Base-by-base conservation (phyloP, 2,888 invertebrate genomes). In the Lasioglossum calceatum region DNA sequence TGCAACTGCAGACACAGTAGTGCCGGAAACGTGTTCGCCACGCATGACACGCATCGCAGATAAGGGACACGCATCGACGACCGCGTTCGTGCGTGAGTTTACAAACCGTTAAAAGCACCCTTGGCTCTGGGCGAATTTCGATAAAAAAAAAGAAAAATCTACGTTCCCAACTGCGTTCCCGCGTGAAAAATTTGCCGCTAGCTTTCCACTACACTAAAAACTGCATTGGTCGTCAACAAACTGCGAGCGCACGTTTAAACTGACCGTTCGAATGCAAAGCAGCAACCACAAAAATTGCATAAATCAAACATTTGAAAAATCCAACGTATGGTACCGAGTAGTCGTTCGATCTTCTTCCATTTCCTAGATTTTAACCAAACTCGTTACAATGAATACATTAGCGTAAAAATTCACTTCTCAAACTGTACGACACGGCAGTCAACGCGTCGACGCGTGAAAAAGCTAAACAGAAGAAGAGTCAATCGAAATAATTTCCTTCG, bases 1-100 rank as follows among this genome's bases (percentile, higher is more conserved):
- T 88, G 90, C 82, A 91, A 91, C 88, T 82, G 84, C 82, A 72
- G 80, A 79, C 89, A 87, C 82, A 81, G 83, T 32, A 87, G 79
- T 91, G 86, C 92, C 92, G 92, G 92, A 92, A 92, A 82, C 84
- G 88, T 88, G 90, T 71, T 88, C 89, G 88, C 54, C 82, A 87
- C 90, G 92, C 92, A 91, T 91, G 91, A 90, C 92, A 90, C 87
- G 91, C 87, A 92, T 90, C 89, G 73, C 84, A 81, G 88, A 87
- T 87, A 87, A 87, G 86, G 76, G 88, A 81, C 86, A 86, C 82
- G 88, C 87, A 88, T 82, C 88, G 80, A 67, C 86, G 87, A 72
- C 71, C 82, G 82, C 84, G 72, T 79, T 84, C 89, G 83, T 87
- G 87, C 84, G 73, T 77, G 76, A 86, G 42, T 88, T 85, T 85